Base-by-base conservation (phyloP, 2,888 invertebrate species). In the Caenorhabditis angaria region DNA sequence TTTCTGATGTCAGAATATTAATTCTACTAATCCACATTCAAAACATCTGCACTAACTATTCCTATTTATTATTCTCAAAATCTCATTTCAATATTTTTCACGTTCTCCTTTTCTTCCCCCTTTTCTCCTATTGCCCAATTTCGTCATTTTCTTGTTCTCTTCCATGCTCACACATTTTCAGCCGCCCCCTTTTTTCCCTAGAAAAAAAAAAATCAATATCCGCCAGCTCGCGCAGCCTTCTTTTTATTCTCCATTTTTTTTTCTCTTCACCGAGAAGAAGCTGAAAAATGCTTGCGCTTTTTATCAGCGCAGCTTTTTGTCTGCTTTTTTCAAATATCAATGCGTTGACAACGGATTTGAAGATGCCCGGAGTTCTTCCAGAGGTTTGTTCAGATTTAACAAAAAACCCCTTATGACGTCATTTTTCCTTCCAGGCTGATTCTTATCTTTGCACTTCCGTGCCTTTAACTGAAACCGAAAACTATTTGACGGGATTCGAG, bases 401-500 rank as follows among this genome's bases (percentile, higher is more conserved):
- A 53, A 5, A 10, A 41, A 22, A 28, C 28, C 14, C 25, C 20
- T 18, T 29, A 6, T 48, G 48, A 51, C 55, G 57, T 32, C 51
- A 47, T 61, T 53, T 25, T 18, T 29, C 41, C 20, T 92, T 92
- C 74, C 90, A 95, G 95, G 92, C 93, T 83, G 96, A 96, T 88
- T 90, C 94, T 14, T 96, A 96, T 88, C 89, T 95, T 27, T 96
- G 96, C 88, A 94, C 95, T 18, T 93, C 95, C 6, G 92, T 94
- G 62, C 92, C 93, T 89, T 91, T 95, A 72, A 91, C 95, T 73
- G 92, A 93, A 82, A 91, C 91, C 82, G 92, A 91, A 83, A 94
- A 93, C 88, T 95, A 93, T 87, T 58, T 89, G 93, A 94, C 94
- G 84, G 94, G 94, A 54, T 97, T 95, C 88, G 92, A 93, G 88